Evolutionary conservation across 2,888 invertebrate species (phyloP).

Genomic region (Orthonevra nobilis): DNA sequence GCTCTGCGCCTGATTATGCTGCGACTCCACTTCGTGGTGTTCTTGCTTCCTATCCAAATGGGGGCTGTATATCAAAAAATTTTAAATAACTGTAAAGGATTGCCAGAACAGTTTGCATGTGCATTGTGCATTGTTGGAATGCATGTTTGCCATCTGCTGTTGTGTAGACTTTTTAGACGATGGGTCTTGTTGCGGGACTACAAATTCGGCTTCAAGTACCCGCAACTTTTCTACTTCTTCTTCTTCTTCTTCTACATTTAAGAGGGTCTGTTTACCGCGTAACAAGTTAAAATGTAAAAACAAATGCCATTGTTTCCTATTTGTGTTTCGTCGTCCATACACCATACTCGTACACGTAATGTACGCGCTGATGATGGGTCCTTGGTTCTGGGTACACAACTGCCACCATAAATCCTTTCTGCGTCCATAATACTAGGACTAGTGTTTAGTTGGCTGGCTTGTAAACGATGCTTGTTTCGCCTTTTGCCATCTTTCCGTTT

Average conservation of each 20-base stretch:
- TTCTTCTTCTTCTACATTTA: conserved; percentile 20
- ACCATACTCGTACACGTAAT: conserved; percentile 43
- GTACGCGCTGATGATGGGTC: conserved; percentile 38
- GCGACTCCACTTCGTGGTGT: conserved; percentile 15
- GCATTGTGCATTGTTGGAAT: too few species aligned
- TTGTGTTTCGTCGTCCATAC: conserved; percentile 32
- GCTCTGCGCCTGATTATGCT: conserved; percentile 26
- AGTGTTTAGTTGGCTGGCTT: conserved; percentile 3
- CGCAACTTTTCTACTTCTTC: conserved; percentile 54
- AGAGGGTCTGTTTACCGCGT: conserved; percentile 57
- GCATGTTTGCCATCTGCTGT: too few species aligned
- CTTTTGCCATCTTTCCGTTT: conserved; percentile 38
- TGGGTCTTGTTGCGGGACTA: conserved; percentile 9
- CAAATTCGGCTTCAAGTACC: conserved; percentile 51
- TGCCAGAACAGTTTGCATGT: conserved; percentile 11
- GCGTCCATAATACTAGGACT: conserved; percentile 13
- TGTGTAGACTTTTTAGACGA: conserved; percentile 22
- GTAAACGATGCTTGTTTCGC: conserved; percentile 23
- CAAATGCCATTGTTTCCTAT: conserved; percentile 53
- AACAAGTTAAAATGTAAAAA: conserved; percentile 68
- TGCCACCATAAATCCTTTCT: conserved; percentile 30
- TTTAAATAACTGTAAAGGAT: conserved; percentile 62
- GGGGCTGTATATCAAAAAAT: conserved; percentile 54
- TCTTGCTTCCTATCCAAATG: too few species aligned
- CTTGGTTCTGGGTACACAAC: too few species aligned